A percentile compares a stretch with the other conserved stretches of the same genome.
phyloP scores from a whole-genome alignment of 2,113 vertebrate genomes.

The Myrmophylax atrothorax region DNA sequence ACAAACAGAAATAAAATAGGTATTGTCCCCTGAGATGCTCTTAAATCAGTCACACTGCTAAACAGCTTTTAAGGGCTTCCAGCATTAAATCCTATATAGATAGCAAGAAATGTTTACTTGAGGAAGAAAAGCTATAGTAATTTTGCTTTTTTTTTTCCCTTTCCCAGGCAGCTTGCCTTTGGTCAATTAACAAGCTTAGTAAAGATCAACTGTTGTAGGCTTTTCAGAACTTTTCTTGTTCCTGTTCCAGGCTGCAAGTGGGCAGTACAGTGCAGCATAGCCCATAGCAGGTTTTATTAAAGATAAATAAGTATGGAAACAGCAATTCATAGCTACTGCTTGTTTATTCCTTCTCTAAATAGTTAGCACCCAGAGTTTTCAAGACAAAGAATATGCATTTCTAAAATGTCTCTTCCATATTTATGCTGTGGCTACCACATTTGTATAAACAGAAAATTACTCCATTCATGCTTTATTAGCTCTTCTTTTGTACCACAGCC shows the following conservation, averaged over 20 bases:
- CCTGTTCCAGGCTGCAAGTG: neutral
- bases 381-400: constrained; percentile 67
- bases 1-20: constrained; percentile 15
- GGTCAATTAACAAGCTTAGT: constrained; percentile 29
- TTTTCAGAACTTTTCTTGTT: constrained; percentile 23
- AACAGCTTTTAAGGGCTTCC: constrained; percentile 51
- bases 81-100: constrained; percentile 6
- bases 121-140: neutral
- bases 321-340: constrained; percentile 41
- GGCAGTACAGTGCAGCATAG: neutral
- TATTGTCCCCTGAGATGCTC: constrained; percentile 37
- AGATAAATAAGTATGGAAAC: constrained; percentile 31
- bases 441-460: constrained; percentile 91
- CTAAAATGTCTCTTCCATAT: constrained; percentile 74
- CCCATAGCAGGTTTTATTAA: neutral
- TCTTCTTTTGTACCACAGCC: constrained; percentile 88
- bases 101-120: constrained; percentile 28
- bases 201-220: neutral
- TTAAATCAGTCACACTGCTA: constrained; percentile 24
- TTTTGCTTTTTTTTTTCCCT: neutral
- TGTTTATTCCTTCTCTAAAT: constrained; percentile 62
- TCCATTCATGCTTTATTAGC: constrained; percentile 90
- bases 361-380: constrained; percentile 63
- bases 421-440: constrained; percentile 83
- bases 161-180: constrained; percentile 28